A percentile compares a stretch with the other conserved stretches of the same genome.
These are phyloP conservation scores for Leptarthrus brevirostris DNA, from an alignment of 2,888 invertebrate species.

Conservation along the genomic window DNA sequence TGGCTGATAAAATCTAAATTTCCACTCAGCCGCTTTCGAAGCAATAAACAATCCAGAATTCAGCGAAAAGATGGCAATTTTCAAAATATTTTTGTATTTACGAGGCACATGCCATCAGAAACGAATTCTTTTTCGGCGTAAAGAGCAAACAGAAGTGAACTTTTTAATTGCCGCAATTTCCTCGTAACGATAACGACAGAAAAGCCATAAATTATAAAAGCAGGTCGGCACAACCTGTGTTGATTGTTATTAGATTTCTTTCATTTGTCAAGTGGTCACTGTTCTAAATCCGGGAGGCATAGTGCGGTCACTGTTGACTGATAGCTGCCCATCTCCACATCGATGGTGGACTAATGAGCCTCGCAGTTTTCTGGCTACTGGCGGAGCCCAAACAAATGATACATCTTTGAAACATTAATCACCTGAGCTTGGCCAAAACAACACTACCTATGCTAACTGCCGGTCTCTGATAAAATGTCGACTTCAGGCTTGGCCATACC, in stretches of 20 bases:
- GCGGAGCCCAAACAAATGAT: constrained; percentile 5
- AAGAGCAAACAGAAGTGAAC: constrained; percentile 20
- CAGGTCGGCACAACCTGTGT: background rate
- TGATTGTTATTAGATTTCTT: constrained; percentile 2
- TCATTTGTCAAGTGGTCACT: constrained; percentile 4
- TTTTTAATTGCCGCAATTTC: constrained; percentile 18
- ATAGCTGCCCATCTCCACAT: background rate
- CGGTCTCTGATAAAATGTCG: background rate
- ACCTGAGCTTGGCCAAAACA: background rate
- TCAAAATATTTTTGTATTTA: too few species aligned
- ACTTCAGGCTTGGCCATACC: background rate
- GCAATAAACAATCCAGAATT: too few species aligned
- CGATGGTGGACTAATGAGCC: constrained; percentile 20
- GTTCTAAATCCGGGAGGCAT: background rate
- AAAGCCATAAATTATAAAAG: background rate
- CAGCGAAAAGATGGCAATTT: too few species aligned
- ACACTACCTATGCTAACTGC: background rate
- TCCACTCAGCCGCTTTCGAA: too few species aligned
- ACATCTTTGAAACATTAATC: constrained; percentile 1
- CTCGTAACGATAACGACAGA: background rate
- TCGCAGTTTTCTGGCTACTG: background rate
- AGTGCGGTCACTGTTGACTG: constrained; percentile 2
- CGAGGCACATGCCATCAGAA: background rate
- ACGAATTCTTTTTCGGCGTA: background rate
- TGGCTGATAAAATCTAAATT: too few species aligned